Evolutionary conservation across 2,113 vertebrate genomes (phyloP).

Genomic region (Drymodes brunneopygia): DNA sequence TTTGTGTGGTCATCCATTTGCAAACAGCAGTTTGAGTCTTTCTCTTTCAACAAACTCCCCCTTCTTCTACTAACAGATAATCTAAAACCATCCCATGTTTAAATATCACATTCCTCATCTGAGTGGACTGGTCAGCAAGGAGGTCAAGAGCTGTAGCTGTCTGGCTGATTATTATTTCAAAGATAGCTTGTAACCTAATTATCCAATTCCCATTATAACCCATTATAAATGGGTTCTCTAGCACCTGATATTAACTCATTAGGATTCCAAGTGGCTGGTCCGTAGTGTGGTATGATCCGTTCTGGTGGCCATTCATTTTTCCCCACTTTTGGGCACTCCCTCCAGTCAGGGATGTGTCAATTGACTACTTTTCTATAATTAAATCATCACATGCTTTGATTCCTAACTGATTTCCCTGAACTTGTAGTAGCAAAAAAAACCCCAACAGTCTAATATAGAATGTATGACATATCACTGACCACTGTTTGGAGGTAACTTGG

Average conservation of each 20-base stretch:
- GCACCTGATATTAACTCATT: neutral
- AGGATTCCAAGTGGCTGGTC: neutral
- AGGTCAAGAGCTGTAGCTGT: neutral
- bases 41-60: neutral
- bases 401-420: neutral
- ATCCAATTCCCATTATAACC: neutral
- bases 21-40: neutral
- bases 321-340: neutral
- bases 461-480: neutral
- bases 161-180: neutral
- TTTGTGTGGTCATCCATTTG: neutral
- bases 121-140: neutral
- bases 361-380: neutral
- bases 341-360: neutral
- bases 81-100: neutral
- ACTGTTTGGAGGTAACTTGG: neutral
- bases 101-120: accelerated
- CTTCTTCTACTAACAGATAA: neutral
- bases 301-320: neutral
- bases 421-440: neutral
- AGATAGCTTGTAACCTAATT: neutral
- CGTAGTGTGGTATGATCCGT: neutral
- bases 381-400: neutral
- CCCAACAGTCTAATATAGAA: neutral
- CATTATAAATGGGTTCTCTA: neutral